Base-by-base conservation (phyloP, 1,140 invertebrate species). In the Ceratina japonica region DNA sequence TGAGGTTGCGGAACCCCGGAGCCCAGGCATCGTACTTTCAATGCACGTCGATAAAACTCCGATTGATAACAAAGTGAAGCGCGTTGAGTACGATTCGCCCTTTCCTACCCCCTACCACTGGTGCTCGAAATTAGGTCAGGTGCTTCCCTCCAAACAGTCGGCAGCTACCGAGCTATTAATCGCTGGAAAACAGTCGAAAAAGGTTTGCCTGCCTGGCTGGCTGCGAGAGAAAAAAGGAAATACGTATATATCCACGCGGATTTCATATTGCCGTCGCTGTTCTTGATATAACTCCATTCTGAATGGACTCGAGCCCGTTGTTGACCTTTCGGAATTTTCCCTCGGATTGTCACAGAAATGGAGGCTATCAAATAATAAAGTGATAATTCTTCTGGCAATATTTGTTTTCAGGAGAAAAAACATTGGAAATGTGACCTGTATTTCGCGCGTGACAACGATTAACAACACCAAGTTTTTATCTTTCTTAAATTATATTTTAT, bases 51-150 rank as follows among this genome's bases (percentile, higher is more conserved):
- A 81, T 85, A 84, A 85, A 84, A 84, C 64, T 84, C 61, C 63
- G 80, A 85, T 85, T 84, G 79, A 83, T 85, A 85, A 85, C 79
- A 80, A 84, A 82, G 66, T 73, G 80, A 77, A 56, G 44, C 49
- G 66, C 61, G 79, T 66, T 75, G 62, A 78, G 64, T 76, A 54
- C 74, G 75, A 70, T 76, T 69, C 51, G 24, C 70, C 49, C 49
- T 22, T 24, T n/a, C 10, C 37, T 10, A 7, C 37, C 37, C 37
- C 37, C 37, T 44, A 7, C 5, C 37, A 10, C 37, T 44, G 37
- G 5, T 44, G 37, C 37, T 44, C 51, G 37, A 62, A 79, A 79
- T 79, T 79, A 54, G 70, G 70, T 79, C 77, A 74, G 70, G 70
- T 59, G 70, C 59, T 56, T 78, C 22, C 61, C 58, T 49, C 75